Base-by-base conservation (phyloP, 2,888 invertebrate species). In the Gonocerus acuteangulatus region DNA sequence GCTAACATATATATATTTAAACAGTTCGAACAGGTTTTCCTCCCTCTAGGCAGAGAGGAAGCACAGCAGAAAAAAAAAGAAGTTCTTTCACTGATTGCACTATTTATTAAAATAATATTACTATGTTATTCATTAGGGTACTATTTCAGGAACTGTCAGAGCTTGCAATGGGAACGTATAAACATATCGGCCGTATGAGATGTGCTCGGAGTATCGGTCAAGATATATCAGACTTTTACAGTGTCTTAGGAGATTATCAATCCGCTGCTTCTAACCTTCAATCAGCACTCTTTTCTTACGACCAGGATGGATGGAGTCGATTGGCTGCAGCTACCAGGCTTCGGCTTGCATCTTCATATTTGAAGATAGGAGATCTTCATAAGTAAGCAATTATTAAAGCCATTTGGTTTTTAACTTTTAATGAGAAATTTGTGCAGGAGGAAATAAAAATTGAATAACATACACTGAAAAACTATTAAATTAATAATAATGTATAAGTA, bases 121-220 rank as follows among this genome's bases (percentile, higher is more conserved):
- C n/a, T n/a, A n/a, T n/a, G n/a, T n/a, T n/a, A n/a, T n/a, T n/a
- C n/a, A 21, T 36, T 56, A 32, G 21, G 15, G 32, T 42, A 48
- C 56, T 3, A 48, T 48, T 18, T 48, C 66, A 83, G 79, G 95
- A 95, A 74, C 75, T 95, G 62, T 91, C 94, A 0, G 96, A 96
- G 73, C 75, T 95, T 65, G 93, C 95, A 1, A 94, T 95, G 83
- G 93, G 95, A 56, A 95, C 95, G 0, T 95, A 91, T 72, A 96
- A 96, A 71, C 95, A 95, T 76, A 93, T 95, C 66, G 87, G 87
- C 1, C 79, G 88, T 63, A 73, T 82, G 68, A 78, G 84, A 73
- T 93, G 89, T 58, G 95, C 95, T 0, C 82, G 93, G 44, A 79
- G 89, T 48, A 89, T 95, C 61, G 95, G 95, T 0, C 81, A 87